Evolutionary conservation across 2,113 vertebrate species (phyloP).

Genomic region (Fulmarus glacialis): DNA sequence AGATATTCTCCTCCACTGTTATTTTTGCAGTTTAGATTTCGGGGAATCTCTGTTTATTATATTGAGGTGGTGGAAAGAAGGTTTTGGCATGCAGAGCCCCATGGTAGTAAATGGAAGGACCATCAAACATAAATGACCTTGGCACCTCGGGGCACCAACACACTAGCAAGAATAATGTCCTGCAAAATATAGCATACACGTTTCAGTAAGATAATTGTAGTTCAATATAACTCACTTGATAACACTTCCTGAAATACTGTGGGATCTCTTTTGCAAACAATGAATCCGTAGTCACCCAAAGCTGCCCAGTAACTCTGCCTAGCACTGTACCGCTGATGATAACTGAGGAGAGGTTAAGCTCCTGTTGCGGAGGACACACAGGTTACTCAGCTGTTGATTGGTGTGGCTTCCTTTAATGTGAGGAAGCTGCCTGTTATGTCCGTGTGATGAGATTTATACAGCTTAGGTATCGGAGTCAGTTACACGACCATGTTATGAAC

Average conservation of each 20-base stretch:
- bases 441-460: not conserved
- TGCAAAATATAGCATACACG: not conserved
- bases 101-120: not conserved
- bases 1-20: not conserved
- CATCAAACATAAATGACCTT: not conserved
- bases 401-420: not conserved
- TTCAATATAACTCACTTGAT: not conserved
- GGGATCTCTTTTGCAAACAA: not conserved
- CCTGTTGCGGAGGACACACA: not conserved
- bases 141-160: not conserved
- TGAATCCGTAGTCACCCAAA: not conserved
- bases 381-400: not conserved
- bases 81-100: not conserved
- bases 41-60: not conserved
- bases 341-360: not conserved
- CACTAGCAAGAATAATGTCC: not conserved
- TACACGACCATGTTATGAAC: rapidly evolving
- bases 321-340: rapidly evolving
- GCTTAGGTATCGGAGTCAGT: not conserved
- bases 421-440: not conserved
- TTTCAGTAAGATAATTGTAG: not conserved
- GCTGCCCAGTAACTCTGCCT: not conserved
- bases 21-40: not conserved
- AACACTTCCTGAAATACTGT: not conserved
- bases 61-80: not conserved